phyloP scores from a whole-genome alignment of 2,797 vertebrate genomes.

The Lacerta viridis region DNA sequence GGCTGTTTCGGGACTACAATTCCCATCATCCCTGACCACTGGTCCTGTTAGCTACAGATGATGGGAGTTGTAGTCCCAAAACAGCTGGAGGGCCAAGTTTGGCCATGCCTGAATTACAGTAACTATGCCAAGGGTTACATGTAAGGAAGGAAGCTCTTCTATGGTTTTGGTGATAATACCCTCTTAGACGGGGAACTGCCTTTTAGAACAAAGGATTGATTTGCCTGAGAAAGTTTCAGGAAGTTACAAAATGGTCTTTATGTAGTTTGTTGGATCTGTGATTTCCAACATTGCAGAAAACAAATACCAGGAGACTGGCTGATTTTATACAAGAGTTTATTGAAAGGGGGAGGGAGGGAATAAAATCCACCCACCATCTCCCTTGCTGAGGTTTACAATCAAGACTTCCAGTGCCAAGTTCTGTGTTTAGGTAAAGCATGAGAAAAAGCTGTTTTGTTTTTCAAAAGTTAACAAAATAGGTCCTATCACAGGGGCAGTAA shows the following conservation, averaged over 20 bases:
- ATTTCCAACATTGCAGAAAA: slow-evolving; percentile 85
- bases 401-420: slow-evolving; percentile 90
- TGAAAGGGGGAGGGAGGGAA: slow-evolving; percentile 73
- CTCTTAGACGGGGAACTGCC: slow-evolving; percentile 63
- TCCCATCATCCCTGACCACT: too few species aligned
- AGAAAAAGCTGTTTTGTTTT: slow-evolving; percentile 86
- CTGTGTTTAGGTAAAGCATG: slow-evolving; percentile 92
- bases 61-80: too few species aligned
- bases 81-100: too few species aligned
- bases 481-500: slow-evolving; percentile 80
- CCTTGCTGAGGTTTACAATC: slow-evolving; percentile 91
- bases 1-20: too few species aligned
- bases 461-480: slow-evolving; percentile 86
- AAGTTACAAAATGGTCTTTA: slow-evolving; percentile 83
- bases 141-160: slow-evolving; percentile 49
- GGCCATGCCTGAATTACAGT: not conserved
- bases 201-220: slow-evolving; percentile 71
- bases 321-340: slow-evolving; percentile 91
- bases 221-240: slow-evolving; percentile 78
- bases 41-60: too few species aligned
- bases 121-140: slow-evolving; percentile 43
- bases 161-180: slow-evolving; percentile 57
- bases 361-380: slow-evolving; percentile 88
- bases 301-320: slow-evolving; percentile 91
- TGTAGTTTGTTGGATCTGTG: slow-evolving; percentile 79